A percentile compares a stretch with the other conserved stretches of the same genome.
Conservation (phyloP, 2,113 vertebrate genomes). For the Mus musculus region GRCm39 chr5:63807501-63808000, state of each 20-base stretch:
- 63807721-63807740: fast-evolving
- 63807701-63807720: background rate
- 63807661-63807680: slow-evolving; percentile 88
- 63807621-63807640: slow-evolving; percentile 94
- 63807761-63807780: background rate
- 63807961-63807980: background rate
- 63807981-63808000: background rate
- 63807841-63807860: background rate
- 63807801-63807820: slow-evolving; percentile 28
- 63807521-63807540: slow-evolving; percentile 91
- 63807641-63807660: slow-evolving; percentile 96
- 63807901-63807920: background rate
- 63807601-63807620: slow-evolving; percentile 93
- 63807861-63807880: background rate
- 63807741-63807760: background rate
- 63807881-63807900: background rate
- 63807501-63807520: slow-evolving; percentile 91
- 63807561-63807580: slow-evolving; percentile 94
- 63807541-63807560: slow-evolving; percentile 93
- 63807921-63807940: background rate
- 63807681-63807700: background rate
- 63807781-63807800: background rate
- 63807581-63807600: slow-evolving; percentile 93
- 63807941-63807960: background rate
- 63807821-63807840: background rate